Evolutionary conservation across 2,888 invertebrate species (phyloP).

Genomic region (Scrobipalpa atriplicella): DNA sequence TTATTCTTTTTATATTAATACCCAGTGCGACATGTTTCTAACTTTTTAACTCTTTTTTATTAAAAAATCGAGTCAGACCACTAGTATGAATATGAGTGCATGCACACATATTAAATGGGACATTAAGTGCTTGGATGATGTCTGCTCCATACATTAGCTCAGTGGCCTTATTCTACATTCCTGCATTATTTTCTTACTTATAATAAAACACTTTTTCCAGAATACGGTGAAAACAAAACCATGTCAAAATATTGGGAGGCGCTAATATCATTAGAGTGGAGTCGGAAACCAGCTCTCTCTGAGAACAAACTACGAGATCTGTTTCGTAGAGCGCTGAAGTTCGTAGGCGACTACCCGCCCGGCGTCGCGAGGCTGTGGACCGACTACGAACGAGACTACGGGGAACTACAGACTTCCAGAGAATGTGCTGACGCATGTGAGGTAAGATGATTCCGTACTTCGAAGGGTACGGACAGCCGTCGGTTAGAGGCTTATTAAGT

Average conservation of each 20-base stretch:
- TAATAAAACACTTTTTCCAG: constrained; percentile 47
- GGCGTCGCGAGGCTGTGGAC: constrained; percentile 88
- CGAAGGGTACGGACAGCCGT: too few relatives aligned
- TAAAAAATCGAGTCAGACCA: too few relatives aligned
- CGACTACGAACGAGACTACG: constrained; percentile 92
- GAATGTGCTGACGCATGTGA: constrained; percentile 71
- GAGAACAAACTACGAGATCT: constrained; percentile 62
- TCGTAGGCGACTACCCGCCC: constrained; percentile 87
- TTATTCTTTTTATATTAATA: too few relatives aligned
- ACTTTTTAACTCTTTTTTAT: too few relatives aligned
- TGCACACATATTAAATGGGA: too few relatives aligned
- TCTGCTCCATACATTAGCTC: too few relatives aligned
- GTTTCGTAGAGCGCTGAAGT: constrained; percentile 63
- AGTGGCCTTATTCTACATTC: too few relatives aligned
- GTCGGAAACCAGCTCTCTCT: constrained; percentile 48
- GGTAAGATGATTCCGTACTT: too few relatives aligned
- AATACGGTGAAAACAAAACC: constrained; percentile 78
- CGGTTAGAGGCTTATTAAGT: too few relatives aligned
- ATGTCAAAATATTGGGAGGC: constrained; percentile 83
- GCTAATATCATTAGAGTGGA: constrained; percentile 73
- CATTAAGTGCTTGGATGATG: too few relatives aligned
- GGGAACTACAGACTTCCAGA: constrained; percentile 82
- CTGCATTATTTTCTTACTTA: background rate
- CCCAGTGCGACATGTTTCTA: too few relatives aligned
- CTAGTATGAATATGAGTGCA: too few relatives aligned